Evolutionary conservation across 2,888 invertebrate genomes (phyloP), one percentile per base, ranked within the genome.

Genomic region (Blastobasis lacticolella): DNA sequence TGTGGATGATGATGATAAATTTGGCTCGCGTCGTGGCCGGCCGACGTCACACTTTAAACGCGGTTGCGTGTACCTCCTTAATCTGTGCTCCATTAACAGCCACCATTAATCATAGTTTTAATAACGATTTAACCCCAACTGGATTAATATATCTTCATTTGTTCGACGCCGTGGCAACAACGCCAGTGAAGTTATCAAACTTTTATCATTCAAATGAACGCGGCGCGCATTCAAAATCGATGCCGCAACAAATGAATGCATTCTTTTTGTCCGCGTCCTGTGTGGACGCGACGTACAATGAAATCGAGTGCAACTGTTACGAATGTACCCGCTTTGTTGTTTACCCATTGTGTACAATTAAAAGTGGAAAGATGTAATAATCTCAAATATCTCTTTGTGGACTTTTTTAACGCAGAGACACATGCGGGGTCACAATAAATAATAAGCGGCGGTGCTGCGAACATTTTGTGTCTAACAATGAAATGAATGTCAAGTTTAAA

Each of bases 71-170:
- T 71, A 75, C 78, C 75, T 81, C 81, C 84, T 82, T 86, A 86
- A 84, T 85, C 85, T 84, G 74, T 67, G 73, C 77, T 78, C 80
- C 83, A 87, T 86, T 85, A 86, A 81, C 78, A 72, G 61, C 60
- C 63, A 73, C 70, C 82, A 88, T 88, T 87, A 85, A 88, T 88
- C 88, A 87, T 85, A 86, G 84, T 87, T 85, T 87, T 87, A 87
- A 87, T 86, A 87, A 87, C 80, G 83, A 85, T 85, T 87, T 87
- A 88, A 86, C 86, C 85, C 87, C 81, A 78, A 81, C 79, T 79
- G 73, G 82, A 85, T 86, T 84, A 85, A 88, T 87, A 88, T 85
- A 87, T 88, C 86, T 87, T 86, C 85, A 84, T 86, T 79, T 81
- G 78, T 80, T 77, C 81, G 67, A 71, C 72, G 68, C 73, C 69